Percentiles rank a stretch among this genome's conserved stretches.
phyloP scores from a whole-genome alignment of 2,113 vertebrate species.

The Mola mola region DNA sequence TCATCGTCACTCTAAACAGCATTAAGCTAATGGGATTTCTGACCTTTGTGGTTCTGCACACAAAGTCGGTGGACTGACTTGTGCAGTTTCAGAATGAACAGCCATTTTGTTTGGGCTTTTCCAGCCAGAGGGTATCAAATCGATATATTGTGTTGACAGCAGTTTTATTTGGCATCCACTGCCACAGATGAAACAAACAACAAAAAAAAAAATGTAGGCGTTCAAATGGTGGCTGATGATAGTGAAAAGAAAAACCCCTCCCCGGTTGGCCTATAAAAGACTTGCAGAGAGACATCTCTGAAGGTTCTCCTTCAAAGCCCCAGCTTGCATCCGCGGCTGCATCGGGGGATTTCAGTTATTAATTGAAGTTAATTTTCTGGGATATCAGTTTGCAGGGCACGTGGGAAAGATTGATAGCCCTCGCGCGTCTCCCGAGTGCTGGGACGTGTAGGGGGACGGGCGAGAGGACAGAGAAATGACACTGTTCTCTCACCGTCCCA shows the following conservation, averaged over 20 bases:
- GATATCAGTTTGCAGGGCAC: constrained; percentile 99
- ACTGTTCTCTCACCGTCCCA: constrained; percentile 91
- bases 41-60: constrained; percentile 34
- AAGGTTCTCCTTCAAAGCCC: constrained; percentile 98
- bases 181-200: constrained; percentile 33
- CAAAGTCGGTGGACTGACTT: too few relatives aligned
- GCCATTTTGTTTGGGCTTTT: constrained; percentile 62
- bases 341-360: constrained; percentile 98
- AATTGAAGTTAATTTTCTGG: constrained; percentile 99
- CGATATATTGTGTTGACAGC: constrained; percentile 67
- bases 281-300: constrained; percentile 95
- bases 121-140: constrained; percentile 59
- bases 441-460: constrained; percentile 61
- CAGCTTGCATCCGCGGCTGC: constrained; percentile 82
- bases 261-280: constrained; percentile 90
- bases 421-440: constrained; percentile 92
- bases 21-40: constrained; percentile 15
- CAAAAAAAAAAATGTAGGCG: constrained; percentile 26
- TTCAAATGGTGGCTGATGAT: constrained; percentile 74
- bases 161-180: constrained; percentile 66
- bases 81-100: constrained; percentile 32
- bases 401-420: constrained; percentile 99
- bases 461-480: constrained; percentile 88
- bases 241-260: constrained; percentile 74
- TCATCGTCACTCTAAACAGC: too few relatives aligned